These are phyloP conservation scores for Asarcornis scutulata DNA, from an alignment of 2,113 vertebrate genomes.

Conservation along the genomic window DNA sequence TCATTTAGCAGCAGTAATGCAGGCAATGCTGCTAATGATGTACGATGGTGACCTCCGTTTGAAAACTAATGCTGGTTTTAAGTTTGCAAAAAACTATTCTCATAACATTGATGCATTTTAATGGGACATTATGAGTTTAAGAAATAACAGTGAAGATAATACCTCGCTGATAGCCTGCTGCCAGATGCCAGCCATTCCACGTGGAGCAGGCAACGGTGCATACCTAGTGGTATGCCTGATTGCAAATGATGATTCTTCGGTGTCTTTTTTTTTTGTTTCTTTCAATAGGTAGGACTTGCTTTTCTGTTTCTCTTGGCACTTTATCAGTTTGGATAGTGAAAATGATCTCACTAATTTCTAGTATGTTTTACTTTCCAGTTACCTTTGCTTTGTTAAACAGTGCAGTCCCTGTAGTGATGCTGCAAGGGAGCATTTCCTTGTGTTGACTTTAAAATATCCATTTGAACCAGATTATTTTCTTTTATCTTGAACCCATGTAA, in stretches of 20 bases:
- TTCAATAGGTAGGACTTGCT: neutral
- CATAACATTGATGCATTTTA: neutral
- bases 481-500: neutral
- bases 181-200: neutral
- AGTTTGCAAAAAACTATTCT: neutral
- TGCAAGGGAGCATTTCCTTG: neutral
- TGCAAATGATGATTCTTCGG: neutral
- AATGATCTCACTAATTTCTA: neutral
- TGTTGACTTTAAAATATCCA: neutral
- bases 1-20: neutral
- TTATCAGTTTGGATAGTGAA: neutral
- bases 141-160: neutral
- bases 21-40: neutral
- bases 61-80: neutral
- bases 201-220: neutral
- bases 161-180: neutral
- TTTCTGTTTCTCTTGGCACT: neutral
- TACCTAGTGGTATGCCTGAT: neutral
- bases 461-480: neutral
- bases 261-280: neutral
- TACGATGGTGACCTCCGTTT: neutral
- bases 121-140: neutral
- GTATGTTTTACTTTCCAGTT: neutral
- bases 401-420: neutral
- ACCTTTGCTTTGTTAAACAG: neutral